Base-by-base conservation (phyloP, 2,888 invertebrate species). In the Leuctra nigra region DNA sequence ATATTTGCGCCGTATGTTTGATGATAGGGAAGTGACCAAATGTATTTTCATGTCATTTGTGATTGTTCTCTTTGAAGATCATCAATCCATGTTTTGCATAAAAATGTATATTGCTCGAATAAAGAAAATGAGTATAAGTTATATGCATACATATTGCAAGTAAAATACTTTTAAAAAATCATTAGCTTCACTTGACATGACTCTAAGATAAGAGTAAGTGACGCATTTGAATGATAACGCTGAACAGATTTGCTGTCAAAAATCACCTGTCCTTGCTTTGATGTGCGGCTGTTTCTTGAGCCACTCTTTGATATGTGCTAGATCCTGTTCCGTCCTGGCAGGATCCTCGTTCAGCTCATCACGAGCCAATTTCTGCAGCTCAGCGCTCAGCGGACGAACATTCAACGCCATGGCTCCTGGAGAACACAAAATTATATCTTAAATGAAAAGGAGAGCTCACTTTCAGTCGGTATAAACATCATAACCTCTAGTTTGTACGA, bases 361-460 rank as follows among this genome's bases (percentile, higher is more conserved):
- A 11, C 58, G 57, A n/a, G 62, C 61, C 16, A 35, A 33, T 25
- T 54, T 33, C 55, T 59, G 58, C 61, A 63, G 59, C 38, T 61
- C 60, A 13, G 57, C 56, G 9, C 35, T 52, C 0, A 61, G 61
- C 41, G 60, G 59, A 11, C 60, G 56, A 7, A 63, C 44, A 4
- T 16, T 4, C 2, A 23, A 23, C 23, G 79, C 76, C 70, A 82
- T 82, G 73, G 35, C 55, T 2, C 11, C 22, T 41, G 14, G 2
- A 41, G 14, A 41, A 2, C 13, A 29, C 29, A 29, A 29, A 7
- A 29, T 29, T 29, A 29, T 29, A 29, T 7, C 6, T 29, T 29
- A 11, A 11, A 29, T 7, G 11, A 29, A 29, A 7, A 29, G 11
- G 6, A 29, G 11, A 29, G 11, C 11, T 29, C 7, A 11, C 11